phyloP scores from a whole-genome alignment of 2,113 vertebrate species.

The Myodes glareolus region DNA sequence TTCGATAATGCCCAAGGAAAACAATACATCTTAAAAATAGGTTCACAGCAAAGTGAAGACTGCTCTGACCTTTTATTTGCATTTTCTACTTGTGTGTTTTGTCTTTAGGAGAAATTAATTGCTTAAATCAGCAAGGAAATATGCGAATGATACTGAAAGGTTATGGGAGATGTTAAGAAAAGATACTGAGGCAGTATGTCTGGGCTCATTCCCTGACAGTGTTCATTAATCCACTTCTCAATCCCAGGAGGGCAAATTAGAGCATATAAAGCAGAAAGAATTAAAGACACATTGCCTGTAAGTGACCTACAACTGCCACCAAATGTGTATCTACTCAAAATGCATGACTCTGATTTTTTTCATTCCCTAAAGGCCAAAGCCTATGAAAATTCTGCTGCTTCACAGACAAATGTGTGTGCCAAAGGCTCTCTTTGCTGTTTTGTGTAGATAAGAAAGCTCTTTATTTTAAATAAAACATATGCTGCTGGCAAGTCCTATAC shows the following conservation, averaged over 20 bases:
- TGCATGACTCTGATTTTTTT: conserved; percentile 35
- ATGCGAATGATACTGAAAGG: conserved; percentile 6
- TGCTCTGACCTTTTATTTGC: conserved; percentile 34
- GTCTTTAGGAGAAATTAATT: conserved; percentile 37
- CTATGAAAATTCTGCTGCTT: conserved; percentile 34
- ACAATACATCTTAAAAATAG: conserved; percentile 1
- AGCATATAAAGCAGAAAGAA: conserved; percentile 48
- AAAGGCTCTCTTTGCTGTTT: conserved; percentile 62
- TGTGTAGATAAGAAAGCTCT: conserved; percentile 63
- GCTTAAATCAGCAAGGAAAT: conserved; percentile 47
- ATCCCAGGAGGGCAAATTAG: conserved; percentile 53
- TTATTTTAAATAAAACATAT: conserved; percentile 70
- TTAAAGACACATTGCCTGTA: conserved; percentile 42
- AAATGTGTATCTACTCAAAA: conserved; percentile 50
- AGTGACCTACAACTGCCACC: conserved; percentile 28
- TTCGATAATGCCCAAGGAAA: background rate
- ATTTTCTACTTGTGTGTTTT: conserved; percentile 28
- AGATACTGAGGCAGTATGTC: background rate
- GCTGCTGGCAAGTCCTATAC: conserved; percentile 56
- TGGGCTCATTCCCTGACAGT: conserved; percentile 17
- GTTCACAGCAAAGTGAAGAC: background rate
- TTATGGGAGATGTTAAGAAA: conserved; percentile 10
- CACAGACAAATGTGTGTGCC: conserved; percentile 65
- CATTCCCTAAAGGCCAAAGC: conserved; percentile 40
- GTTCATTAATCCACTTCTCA: conserved; percentile 49